Conservation (phyloP, 1,140 invertebrate genomes). For the Ericerus pela region DNA sequence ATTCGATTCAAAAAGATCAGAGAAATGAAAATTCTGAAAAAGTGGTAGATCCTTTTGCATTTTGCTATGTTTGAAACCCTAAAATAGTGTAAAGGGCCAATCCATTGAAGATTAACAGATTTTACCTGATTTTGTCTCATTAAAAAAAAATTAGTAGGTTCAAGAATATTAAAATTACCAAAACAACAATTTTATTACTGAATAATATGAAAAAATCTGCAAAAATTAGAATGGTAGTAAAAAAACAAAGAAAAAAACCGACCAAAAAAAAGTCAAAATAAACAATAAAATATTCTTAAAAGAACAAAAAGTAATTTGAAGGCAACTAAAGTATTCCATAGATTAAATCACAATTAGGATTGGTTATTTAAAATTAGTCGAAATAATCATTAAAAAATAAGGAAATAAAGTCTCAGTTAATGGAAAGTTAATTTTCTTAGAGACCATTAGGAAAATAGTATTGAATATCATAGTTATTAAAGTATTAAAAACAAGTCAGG, state of each 20-base stretch:
- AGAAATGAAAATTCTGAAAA: neutral
- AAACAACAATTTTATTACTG: neutral
- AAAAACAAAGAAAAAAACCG: neutral
- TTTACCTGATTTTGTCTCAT: neutral
- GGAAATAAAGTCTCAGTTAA: neutral
- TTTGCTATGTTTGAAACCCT: neutral
- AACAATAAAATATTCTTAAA: neutral
- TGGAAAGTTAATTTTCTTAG: neutral
- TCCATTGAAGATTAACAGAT: neutral
- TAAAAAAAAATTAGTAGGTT: neutral
- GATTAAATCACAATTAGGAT: too few species aligned
- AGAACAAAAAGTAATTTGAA: too few species aligned
- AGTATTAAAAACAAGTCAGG: too few species aligned
- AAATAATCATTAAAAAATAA: neutral
- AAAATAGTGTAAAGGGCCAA: neutral
- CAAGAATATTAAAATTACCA: neutral
- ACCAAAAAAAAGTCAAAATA: neutral
- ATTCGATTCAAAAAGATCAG: neutral
- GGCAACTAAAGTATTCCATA: too few species aligned
- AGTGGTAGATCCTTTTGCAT: neutral
- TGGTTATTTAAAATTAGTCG: neutral
- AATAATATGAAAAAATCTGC: neutral
- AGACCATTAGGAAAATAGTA: too few species aligned
- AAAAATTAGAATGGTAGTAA: too few species aligned
- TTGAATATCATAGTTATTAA: too few species aligned